Percentiles rank a stretch among this genome's conserved stretches.
These are phyloP conservation scores for Dicrurus megarhynchus DNA, from an alignment of 2,113 vertebrate species.

Conservation along the genomic window DNA sequence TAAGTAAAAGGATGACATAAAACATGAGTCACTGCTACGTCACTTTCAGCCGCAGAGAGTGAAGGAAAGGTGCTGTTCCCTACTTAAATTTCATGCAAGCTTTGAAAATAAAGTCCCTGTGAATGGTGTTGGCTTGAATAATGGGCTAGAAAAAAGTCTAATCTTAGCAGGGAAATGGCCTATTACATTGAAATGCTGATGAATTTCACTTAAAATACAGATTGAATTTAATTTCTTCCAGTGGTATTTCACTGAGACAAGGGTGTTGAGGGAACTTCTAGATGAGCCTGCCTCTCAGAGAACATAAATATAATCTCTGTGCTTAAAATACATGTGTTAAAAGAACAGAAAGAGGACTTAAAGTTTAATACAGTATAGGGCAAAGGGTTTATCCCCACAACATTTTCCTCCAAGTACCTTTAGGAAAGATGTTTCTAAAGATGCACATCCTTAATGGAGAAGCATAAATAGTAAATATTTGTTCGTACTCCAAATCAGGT, in stretches of 20 bases:
- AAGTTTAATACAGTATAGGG: neutral
- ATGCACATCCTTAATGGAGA: neutral
- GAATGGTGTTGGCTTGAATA: neutral
- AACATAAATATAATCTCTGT: neutral
- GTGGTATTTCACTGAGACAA: neutral
- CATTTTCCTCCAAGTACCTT: neutral
- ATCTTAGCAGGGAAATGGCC: neutral
- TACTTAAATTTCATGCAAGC: neutral
- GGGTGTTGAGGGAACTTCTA: neutral
- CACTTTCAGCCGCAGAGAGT: neutral
- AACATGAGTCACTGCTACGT: fast-evolving
- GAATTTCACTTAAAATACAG: neutral
- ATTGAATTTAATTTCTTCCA: neutral
- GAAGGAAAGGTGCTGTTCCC: neutral
- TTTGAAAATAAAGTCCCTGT: neutral
- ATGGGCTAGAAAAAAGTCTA: neutral
- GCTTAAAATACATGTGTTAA: neutral
- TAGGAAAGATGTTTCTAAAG: neutral
- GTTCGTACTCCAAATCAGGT: neutral
- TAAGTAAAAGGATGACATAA: neutral
- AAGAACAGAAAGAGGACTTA: neutral
- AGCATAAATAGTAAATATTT: neutral
- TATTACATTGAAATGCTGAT: neutral
- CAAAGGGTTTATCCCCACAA: neutral
- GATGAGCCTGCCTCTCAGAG: neutral